Conservation (phyloP, 2,113 vertebrate species). For the Numenius arquata region DNA sequence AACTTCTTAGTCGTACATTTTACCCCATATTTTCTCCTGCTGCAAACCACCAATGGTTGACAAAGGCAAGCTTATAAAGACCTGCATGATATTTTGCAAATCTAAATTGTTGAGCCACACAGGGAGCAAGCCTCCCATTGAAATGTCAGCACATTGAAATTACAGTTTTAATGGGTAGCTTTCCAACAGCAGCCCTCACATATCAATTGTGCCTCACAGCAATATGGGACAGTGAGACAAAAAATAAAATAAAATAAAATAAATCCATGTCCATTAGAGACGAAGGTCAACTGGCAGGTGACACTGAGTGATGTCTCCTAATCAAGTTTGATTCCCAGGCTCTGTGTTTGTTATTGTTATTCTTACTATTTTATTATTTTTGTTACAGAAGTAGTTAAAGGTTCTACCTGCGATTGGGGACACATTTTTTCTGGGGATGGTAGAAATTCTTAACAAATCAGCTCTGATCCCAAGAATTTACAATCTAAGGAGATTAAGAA, state of each 20-base stretch:
- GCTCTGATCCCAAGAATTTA: not conserved
- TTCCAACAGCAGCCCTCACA: not conserved
- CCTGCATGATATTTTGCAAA: not conserved
- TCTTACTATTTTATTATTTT: not conserved
- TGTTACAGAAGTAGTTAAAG: not conserved
- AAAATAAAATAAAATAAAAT: not conserved
- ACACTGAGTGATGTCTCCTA: not conserved
- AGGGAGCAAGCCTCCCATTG: not conserved
- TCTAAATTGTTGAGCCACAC: not conserved
- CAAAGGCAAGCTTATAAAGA: not conserved
- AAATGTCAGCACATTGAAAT: conserved; percentile 25
- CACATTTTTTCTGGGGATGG: not conserved
- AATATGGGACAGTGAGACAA: not conserved
- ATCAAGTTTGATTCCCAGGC: not conserved
- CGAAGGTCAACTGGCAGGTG: not conserved
- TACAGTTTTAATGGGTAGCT: not conserved
- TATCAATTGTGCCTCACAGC: not conserved
- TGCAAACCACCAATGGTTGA: not conserved
- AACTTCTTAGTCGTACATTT: not conserved
- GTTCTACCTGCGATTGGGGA: not conserved
- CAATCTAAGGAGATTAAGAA: not conserved
- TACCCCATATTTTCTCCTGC: not conserved
- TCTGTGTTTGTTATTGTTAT: not conserved
- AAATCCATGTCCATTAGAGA: not conserved
- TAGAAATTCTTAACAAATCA: not conserved